These are phyloP conservation scores for Decapterus maruadsi DNA, from an alignment of 2,797 vertebrate species.

Conservation along the genomic window DNA sequence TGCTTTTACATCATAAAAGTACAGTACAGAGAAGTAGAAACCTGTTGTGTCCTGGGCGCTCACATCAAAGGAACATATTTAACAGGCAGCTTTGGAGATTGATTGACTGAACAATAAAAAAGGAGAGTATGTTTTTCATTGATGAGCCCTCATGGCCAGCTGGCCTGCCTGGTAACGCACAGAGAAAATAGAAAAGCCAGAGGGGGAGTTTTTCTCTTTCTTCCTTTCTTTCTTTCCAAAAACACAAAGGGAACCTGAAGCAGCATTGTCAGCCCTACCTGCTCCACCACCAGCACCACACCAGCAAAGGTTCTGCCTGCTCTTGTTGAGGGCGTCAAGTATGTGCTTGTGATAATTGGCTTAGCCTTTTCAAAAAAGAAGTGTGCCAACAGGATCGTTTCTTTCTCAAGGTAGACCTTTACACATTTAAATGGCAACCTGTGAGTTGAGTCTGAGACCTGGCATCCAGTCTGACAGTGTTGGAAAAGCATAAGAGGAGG, in stretches of 20 bases:
- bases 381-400: conserved; percentile 13
- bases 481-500: neutral
- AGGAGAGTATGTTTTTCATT: conserved; percentile 1
- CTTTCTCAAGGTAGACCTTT: neutral
- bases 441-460: neutral
- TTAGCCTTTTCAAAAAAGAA: conserved; percentile 13
- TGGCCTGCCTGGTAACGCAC: conserved; percentile 9
- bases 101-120: neutral
- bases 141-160: neutral
- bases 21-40: neutral
- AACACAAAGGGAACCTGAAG: conserved; percentile 29
- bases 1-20: neutral
- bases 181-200: conserved; percentile 27
- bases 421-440: neutral
- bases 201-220: conserved; percentile 22
- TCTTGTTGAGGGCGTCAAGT: conserved; percentile 51
- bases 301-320: conserved; percentile 26
- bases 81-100: neutral
- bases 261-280: conserved; percentile 14
- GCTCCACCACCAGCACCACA: conserved; percentile 4
- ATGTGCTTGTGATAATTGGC: conserved; percentile 40
- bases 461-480: neutral
- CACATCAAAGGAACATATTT: neutral
- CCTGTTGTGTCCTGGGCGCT: neutral
- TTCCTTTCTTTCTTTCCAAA: conserved; percentile 41